Evolutionary conservation across 53 echinoderm and acorn worm genomes (phyloP), one percentile per base, ranked within the genome.

Genomic region (Pentamera pediparva): DNA sequence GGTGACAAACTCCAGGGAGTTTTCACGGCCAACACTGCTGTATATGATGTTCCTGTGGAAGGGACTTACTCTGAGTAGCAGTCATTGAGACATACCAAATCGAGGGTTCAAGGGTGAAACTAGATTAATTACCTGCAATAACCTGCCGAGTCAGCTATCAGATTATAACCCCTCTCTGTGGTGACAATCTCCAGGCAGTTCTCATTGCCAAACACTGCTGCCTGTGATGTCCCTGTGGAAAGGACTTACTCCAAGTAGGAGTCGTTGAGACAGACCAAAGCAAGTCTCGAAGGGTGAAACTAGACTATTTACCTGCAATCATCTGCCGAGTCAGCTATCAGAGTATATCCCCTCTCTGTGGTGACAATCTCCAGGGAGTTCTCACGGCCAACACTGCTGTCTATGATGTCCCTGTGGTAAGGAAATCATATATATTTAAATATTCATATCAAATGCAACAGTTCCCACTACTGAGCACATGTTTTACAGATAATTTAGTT

Each of bases 41-140:
- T 98, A 91, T 56, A 86, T 75, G 25, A 98, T 89, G 33, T 86
- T 74, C 40, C 98, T 98, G 84, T 17, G 6, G 32, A 55, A 52
- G 21, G 10, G 59, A 73, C n/a, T n/a, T n/a, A n/a, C n/a, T n/a
- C n/a, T n/a, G n/a, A n/a, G n/a, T n/a, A n/a, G n/a, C n/a, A n/a
- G n/a, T n/a, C n/a, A n/a, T n/a, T n/a, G n/a, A n/a, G n/a, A n/a
- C n/a, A n/a, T n/a, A n/a, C n/a, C n/a, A n/a, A n/a, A n/a, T n/a
- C n/a, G n/a, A n/a, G n/a, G n/a, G n/a, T n/a, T n/a, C n/a, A n/a
- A n/a, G n/a, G n/a, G n/a, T n/a, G n/a, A n/a, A n/a, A n/a, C n/a
- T n/a, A n/a, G n/a, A n/a, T n/a, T n/a, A n/a, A n/a, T 34, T 88
- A 98, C 98, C 98, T 98, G 86, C 85, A 88, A 34, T 98, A 91